Base-by-base conservation (phyloP, 2,113 vertebrate genomes). In the Enhydra lutris region DNA sequence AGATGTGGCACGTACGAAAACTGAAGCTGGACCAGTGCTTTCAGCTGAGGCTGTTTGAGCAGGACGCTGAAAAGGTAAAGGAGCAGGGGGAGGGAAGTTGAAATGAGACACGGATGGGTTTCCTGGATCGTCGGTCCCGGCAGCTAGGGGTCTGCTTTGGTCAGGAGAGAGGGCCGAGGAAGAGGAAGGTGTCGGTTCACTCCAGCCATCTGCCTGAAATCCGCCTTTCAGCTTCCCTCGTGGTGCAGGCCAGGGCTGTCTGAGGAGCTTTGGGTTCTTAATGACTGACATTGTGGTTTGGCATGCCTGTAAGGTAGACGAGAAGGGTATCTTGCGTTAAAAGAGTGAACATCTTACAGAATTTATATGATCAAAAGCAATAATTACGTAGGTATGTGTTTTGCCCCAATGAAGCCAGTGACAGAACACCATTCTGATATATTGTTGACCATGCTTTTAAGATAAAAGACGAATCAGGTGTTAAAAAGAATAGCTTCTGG, bases 21-120 rank as follows among this genome's bases (percentile, higher is more conserved):
- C 98, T 99, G 97, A 99, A 99, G 98, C 98, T 99, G 98, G 99
- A 99, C 99, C 99, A 99, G 98, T 99, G 99, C 98, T 99, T 99
- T 98, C 99, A 99, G 99, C 99, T 99, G 90, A 98, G 99, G 89
- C 99, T 99, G 80, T 99, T 99, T 92, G 99, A 99, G 96, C 99
- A 99, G 98, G 99, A 99, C 71, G 99, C 99, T 24, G 99, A 99
- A 97, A 99, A 99, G 99, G 99, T 99, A 98, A 98, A 79, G 21
- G 39, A 0, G 1, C 24, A 0, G 92, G 63, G 21, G 29, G 42
- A 8, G 15, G 9, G 7, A 0, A 15, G 31, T 15, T 6, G 1
- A n/a, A 4, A 0, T 18, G 31, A 13, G 39, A 7, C 21, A 1
- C 0, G 6, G 85, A 1, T 18, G 1, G 82, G 76, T 42, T 11